These are phyloP conservation scores for Micromussa lordhowensis DNA, from an alignment of 92 coral and sea anemone genomes.

Conservation along the genomic window DNA sequence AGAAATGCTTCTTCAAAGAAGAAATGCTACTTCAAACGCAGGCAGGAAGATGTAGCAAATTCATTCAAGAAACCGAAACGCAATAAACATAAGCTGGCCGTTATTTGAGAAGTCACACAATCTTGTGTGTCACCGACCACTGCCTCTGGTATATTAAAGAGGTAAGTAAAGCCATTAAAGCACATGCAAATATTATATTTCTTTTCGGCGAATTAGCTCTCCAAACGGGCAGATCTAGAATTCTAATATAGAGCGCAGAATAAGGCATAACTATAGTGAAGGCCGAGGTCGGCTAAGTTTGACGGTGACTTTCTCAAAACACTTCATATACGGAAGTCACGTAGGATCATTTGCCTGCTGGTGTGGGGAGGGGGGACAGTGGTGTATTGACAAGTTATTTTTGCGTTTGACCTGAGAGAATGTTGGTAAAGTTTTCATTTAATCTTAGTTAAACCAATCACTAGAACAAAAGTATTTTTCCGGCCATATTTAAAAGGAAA, in stretches of 20 bases:
- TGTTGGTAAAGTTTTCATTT: neutral
- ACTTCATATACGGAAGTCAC: neutral
- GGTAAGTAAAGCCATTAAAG: too few species aligned
- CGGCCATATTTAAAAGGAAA: neutral
- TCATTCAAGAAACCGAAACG: neutral
- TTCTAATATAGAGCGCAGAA: neutral
- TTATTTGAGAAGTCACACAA: neutral
- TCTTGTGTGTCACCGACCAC: neutral
- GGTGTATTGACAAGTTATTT: neutral
- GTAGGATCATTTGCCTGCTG: neutral
- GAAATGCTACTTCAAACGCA: neutral
- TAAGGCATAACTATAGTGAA: neutral
- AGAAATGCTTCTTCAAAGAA: neutral
- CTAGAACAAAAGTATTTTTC: neutral
- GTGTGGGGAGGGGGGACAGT: neutral
- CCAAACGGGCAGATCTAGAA: neutral
- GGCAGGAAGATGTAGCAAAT: neutral
- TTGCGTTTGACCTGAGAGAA: neutral
- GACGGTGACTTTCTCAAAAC: neutral
- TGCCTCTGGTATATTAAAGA: neutral
- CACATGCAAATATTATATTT: neutral
- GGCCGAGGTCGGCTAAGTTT: neutral
- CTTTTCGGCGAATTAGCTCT: neutral
- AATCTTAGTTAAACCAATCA: neutral
- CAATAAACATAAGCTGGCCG: neutral